Conservation (phyloP, 1,140 invertebrate species). For the Cotesia glomerata region DNA sequence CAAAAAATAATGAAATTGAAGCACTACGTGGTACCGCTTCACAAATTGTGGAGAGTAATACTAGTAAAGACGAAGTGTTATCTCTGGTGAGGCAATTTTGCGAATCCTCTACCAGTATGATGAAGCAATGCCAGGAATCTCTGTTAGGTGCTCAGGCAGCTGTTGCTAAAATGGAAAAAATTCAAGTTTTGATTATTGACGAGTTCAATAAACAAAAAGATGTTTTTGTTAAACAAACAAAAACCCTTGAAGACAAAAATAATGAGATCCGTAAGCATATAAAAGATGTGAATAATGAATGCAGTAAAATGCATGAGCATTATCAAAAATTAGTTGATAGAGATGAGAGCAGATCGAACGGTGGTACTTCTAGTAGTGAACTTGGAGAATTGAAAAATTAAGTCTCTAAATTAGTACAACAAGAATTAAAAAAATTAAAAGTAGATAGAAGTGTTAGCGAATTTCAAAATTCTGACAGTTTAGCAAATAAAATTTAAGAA, state of each 20-base stretch:
- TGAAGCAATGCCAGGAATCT: neutral
- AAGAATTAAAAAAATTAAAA: neutral
- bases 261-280: neutral
- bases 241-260: neutral
- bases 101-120: neutral
- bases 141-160: neutral
- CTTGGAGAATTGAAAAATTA: constrained; percentile 3
- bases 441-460: neutral
- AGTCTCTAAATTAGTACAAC: neutral
- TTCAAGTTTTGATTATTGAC: neutral
- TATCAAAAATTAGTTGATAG: neutral
- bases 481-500: constrained; percentile 27
- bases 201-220: constrained; percentile 17
- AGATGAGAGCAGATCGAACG: constrained; percentile 10
- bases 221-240: constrained; percentile 1
- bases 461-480: constrained; percentile 10
- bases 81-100: neutral
- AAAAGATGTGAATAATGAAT: too few relatives aligned
- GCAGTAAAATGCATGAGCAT: too few relatives aligned
- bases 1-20: neutral
- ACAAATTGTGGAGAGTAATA: constrained; percentile 2
- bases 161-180: constrained; percentile 7
- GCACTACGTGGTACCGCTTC: neutral
- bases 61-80: constrained; percentile 4
- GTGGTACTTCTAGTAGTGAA: neutral